A percentile compares a stretch with the other conserved stretches of the same genome.
Evolutionary conservation across 2,113 vertebrate species (phyloP).

Genomic region (Lophura nycthemera): DNA sequence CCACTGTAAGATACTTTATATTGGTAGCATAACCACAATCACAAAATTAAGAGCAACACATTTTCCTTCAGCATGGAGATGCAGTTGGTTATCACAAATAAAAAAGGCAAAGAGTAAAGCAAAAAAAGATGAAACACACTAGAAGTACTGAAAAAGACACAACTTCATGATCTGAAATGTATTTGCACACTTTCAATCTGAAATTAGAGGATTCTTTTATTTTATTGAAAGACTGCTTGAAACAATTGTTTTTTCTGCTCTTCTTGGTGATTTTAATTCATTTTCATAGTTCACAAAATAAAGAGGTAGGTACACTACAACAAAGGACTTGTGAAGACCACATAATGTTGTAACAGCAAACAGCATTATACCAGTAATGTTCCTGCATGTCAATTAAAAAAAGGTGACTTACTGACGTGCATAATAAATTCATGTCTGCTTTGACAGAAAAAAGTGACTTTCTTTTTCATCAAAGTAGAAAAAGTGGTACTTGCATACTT

Average conservation of each 20-base stretch:
- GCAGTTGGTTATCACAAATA: background rate
- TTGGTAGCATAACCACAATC: background rate
- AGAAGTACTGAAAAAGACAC: background rate
- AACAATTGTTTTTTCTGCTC: background rate
- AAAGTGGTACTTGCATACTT: background rate
- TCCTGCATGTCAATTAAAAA: background rate
- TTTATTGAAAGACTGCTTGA: background rate
- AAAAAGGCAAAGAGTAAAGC: background rate
- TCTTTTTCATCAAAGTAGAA: background rate
- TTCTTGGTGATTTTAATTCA: background rate
- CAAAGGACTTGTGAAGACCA: background rate
- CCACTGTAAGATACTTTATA: background rate
- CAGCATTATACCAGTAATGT: background rate
- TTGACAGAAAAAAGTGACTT: background rate
- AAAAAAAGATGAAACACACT: background rate
- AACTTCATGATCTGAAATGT: background rate
- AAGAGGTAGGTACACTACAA: background rate
- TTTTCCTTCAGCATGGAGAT: background rate
- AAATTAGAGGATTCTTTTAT: background rate
- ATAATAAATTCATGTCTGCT: background rate
- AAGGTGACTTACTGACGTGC: background rate
- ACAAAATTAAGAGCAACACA: background rate
- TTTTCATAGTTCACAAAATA: background rate
- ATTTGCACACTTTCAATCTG: background rate
- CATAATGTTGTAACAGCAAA: background rate